Evolutionary conservation across 2,797 vertebrate genomes (phyloP), one percentile per base, ranked within the genome.

Genomic region (Channallabes apus): DNA sequence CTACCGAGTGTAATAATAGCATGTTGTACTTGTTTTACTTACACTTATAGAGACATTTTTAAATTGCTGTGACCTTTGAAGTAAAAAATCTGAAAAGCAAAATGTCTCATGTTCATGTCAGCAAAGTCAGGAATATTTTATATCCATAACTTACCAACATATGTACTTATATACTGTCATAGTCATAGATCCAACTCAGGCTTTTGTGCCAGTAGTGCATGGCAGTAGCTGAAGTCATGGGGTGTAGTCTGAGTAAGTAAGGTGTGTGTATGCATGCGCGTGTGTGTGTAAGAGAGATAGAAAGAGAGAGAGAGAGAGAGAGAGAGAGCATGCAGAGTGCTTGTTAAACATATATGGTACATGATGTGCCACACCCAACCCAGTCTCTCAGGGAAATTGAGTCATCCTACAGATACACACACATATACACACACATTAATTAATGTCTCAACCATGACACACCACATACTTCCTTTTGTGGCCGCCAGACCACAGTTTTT

Each of bases 331-430:
- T 64, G 61, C 38, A 68, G 76, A 85, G 82, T 62, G 78, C 32
- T 86, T 80, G 78, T 80, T 86, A 68, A 73, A 65, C 80, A 58
- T 79, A 79, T 77, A 85, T 59, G 76, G 79, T 75, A 83, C 61
- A 82, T 58, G 64, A 35, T 73, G 73, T 82, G 79, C 80, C 89
- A 89, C 90, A 84, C 89, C 88, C 88, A 67, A 76, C 73, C 82
- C 78, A 80, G 79, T 78, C 80, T 87, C 88, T 88, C 84, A 69
- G 69, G 86, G 88, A 88, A 90, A 85, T 75, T 72, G 29, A 89
- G 82, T 85, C 82, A 86, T 84, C 9, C 67, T 72, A 54, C 82
- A 82, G 61, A 80, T 58, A 62, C 59, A 80, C 56, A 61, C 75
- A 58, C 51, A 58, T 73, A 77, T 76, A 77, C 51, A 79, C 56